Conservation (phyloP, 2,888 invertebrate species). For the Volucella bombylans region DNA sequence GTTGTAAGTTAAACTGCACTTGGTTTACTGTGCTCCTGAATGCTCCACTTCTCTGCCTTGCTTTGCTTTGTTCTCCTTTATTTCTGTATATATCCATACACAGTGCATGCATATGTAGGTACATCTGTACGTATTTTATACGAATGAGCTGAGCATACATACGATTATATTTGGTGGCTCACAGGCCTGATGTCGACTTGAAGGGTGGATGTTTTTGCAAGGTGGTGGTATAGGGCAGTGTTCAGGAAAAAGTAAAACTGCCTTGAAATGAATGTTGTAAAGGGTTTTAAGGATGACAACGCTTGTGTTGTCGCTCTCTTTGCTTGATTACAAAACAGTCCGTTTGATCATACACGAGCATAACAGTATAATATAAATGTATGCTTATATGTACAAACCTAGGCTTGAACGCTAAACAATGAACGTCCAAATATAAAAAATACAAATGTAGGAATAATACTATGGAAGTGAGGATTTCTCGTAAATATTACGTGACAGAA, state of each 20-base stretch:
- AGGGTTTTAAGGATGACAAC: constrained; percentile 20
- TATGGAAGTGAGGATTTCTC: too few relatives aligned
- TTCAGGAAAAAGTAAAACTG: constrained; percentile 26
- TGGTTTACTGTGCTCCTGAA: constrained; percentile 42
- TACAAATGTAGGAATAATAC: too few relatives aligned
- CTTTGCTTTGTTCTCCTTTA: constrained; percentile 32
- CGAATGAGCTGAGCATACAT: neutral
- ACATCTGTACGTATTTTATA: neutral
- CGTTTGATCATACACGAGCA: constrained; percentile 21
- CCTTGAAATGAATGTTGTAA: constrained; percentile 29
- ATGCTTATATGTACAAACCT: constrained; percentile 41
- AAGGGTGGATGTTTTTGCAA: neutral
- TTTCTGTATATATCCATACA: constrained; percentile 21
- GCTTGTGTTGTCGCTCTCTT: constrained; percentile 46
- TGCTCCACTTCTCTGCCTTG: constrained; percentile 30
- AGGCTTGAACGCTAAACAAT: too few relatives aligned
- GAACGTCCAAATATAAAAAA: too few relatives aligned
- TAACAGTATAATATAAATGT: neutral
- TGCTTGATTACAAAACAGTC: constrained; percentile 40
- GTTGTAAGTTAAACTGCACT: constrained; percentile 65
- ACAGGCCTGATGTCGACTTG: constrained; percentile 26
- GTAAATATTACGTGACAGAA: too few relatives aligned
- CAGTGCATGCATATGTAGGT: constrained; percentile 5
- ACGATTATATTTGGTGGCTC: constrained; percentile 1
- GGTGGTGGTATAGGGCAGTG: neutral